These are phyloP conservation scores for Pseudachorutes palmiensis DNA, from an alignment of 1,140 invertebrate species.

Conservation along the genomic window DNA sequence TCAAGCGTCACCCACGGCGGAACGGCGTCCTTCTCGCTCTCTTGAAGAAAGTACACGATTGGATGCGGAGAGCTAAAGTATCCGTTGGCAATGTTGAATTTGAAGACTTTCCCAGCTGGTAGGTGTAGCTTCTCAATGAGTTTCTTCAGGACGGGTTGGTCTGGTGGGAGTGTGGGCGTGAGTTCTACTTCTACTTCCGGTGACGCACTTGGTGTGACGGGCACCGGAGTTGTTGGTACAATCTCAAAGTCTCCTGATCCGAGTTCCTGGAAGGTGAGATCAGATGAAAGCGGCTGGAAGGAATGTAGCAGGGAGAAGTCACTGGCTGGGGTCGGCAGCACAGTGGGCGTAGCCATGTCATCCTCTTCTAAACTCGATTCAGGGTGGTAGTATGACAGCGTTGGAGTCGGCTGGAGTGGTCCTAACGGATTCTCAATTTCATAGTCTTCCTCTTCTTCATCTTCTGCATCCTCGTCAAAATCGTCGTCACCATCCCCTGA, in stretches of 20 bases:
- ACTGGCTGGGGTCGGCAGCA: not conserved
- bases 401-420: conserved; percentile 6
- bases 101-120: conserved; percentile 11
- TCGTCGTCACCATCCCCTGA: conserved; percentile 8
- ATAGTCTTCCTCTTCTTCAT: conserved; percentile 1
- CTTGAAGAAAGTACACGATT: not conserved
- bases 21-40: not conserved
- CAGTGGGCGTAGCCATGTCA: not conserved
- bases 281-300: not conserved
- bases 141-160: not conserved
- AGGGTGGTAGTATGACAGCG: not conserved
- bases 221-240: not conserved
- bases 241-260: not conserved
- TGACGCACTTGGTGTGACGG: not conserved
- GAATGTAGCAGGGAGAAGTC: not conserved
- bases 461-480: not conserved
- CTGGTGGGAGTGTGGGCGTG: not conserved
- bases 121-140: not conserved
- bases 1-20: not conserved
- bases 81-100: not conserved
- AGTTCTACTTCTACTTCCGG: conserved; percentile 4
- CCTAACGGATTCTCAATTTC: not conserved
- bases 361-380: not conserved
- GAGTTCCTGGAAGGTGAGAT: not conserved
- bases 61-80: not conserved